These are phyloP conservation scores for Vulpes vulpes DNA, from an alignment of 2,113 vertebrate genomes.

Conservation along the genomic window DNA sequence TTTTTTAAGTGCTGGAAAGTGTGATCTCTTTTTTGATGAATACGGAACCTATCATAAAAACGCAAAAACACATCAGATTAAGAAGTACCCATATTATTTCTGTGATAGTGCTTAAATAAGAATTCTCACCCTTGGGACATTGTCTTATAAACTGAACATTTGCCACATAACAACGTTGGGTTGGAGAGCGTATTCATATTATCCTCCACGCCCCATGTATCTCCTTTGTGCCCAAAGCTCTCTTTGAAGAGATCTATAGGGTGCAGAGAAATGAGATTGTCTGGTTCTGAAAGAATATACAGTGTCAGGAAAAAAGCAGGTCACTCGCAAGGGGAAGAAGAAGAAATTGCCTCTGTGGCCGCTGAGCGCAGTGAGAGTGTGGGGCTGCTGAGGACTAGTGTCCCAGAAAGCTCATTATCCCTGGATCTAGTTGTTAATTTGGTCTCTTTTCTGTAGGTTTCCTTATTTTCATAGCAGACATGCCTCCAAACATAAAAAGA, in stretches of 20 bases:
- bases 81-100: not conserved
- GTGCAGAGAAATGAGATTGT: constrained; percentile 70
- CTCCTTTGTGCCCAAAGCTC: constrained; percentile 68
- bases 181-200: constrained; percentile 45
- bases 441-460: constrained; percentile 27
- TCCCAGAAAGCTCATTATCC: constrained; percentile 68
- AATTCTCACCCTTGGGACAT: not conserved
- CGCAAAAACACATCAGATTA: constrained; percentile 52
- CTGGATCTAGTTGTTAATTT: constrained; percentile 55
- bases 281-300: constrained; percentile 62
- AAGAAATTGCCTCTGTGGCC: constrained; percentile 30
- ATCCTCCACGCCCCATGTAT: constrained; percentile 51
- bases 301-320: constrained; percentile 68
- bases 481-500: constrained; percentile 63
- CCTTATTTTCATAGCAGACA: constrained; percentile 60
- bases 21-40: constrained; percentile 75
- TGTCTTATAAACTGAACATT: constrained; percentile 45
- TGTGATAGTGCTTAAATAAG: not conserved
- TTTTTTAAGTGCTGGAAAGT: constrained; percentile 70
- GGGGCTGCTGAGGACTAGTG: constrained; percentile 18
- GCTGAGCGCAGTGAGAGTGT: constrained; percentile 31
- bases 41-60: constrained; percentile 60
- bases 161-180: not conserved
- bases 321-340: constrained; percentile 37
- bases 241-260: constrained; percentile 75